phyloP scores from a whole-genome alignment of 2,113 vertebrate species.

The Otolemur garnettii region DNA sequence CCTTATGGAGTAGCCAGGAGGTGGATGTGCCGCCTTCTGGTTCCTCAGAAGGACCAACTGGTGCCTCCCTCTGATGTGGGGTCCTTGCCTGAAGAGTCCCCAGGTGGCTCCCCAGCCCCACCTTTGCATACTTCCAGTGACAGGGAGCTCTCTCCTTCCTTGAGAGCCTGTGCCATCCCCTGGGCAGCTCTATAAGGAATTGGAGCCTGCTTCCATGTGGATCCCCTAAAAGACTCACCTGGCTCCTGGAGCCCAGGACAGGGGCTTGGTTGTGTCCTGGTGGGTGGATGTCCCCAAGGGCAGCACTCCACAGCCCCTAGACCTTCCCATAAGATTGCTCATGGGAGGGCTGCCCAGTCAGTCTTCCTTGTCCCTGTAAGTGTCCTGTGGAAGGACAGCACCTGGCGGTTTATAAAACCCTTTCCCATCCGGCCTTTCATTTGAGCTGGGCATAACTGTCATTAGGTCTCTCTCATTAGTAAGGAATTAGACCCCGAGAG shows the following conservation, averaged over 20 bases:
- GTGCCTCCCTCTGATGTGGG: neutral
- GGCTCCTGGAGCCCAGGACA: too few species aligned
- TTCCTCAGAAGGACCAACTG: neutral
- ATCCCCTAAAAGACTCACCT: neutral
- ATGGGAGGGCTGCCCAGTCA: neutral
- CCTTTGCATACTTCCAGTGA: neutral
- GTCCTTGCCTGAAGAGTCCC: neutral
- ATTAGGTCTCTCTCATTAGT: accelerated
- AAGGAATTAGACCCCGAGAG: accelerated
- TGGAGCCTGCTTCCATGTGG: neutral
- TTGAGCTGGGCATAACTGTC: neutral
- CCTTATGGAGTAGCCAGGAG: neutral
- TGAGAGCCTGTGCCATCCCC: neutral
- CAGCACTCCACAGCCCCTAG: neutral
- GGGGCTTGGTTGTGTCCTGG: neutral
- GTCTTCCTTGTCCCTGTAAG: neutral
- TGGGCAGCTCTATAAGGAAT: neutral
- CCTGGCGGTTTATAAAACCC: neutral
- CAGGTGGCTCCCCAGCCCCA: neutral
- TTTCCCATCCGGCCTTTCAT: neutral
- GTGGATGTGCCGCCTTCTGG: neutral
- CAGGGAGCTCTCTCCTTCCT: neutral
- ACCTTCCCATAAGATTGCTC: neutral
- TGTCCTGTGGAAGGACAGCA: neutral
- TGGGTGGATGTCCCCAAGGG: neutral